These are phyloP conservation scores for Pseudopleuronectes americanus DNA, from an alignment of 2,797 vertebrate genomes.

Conservation along the genomic window DNA sequence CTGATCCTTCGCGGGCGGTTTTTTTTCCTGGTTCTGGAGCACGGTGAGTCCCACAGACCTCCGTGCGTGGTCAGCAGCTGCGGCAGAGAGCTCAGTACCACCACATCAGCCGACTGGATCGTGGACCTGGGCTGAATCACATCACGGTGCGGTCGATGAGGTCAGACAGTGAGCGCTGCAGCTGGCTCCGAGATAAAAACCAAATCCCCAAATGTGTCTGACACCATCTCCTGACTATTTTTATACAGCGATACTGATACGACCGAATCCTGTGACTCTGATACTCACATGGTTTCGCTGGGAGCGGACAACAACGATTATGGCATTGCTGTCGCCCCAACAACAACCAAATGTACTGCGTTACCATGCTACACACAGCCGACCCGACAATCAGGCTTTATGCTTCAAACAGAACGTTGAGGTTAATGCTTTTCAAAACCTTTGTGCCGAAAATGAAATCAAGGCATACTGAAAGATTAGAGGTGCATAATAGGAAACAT, in stretches of 20 bases:
- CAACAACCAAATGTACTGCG: constrained; percentile 7
- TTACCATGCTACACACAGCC: not conserved
- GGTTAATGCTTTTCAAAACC: constrained; percentile 26
- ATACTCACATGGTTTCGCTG: constrained; percentile 10
- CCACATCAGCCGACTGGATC: constrained; percentile 59
- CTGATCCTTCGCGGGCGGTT: constrained; percentile 38
- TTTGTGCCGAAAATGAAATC: constrained; percentile 18
- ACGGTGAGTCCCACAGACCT: constrained; percentile 46
- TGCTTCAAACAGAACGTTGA: not conserved
- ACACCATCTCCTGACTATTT: constrained; percentile 69
- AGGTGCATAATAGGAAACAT: constrained; percentile 31
- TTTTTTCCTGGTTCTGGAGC: constrained; percentile 34
- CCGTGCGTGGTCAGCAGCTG: constrained; percentile 41
- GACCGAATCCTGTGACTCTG: constrained; percentile 35
- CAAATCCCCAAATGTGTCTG: constrained; percentile 70
- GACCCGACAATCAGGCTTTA: constrained; percentile 18
- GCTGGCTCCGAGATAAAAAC: constrained; percentile 68
- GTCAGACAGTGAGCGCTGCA: constrained; percentile 70
- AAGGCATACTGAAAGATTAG: constrained; percentile 22
- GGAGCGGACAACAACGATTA: constrained; percentile 35
- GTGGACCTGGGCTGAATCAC: constrained; percentile 56
- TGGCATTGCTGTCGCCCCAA: constrained; percentile 26
- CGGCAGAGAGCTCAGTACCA: constrained; percentile 37
- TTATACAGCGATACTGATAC: constrained; percentile 43
- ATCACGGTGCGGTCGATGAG: constrained; percentile 74